Base-by-base conservation (phyloP, 53 echinoderm and acorn worm genomes). In the Crossaster papposus region DNA sequence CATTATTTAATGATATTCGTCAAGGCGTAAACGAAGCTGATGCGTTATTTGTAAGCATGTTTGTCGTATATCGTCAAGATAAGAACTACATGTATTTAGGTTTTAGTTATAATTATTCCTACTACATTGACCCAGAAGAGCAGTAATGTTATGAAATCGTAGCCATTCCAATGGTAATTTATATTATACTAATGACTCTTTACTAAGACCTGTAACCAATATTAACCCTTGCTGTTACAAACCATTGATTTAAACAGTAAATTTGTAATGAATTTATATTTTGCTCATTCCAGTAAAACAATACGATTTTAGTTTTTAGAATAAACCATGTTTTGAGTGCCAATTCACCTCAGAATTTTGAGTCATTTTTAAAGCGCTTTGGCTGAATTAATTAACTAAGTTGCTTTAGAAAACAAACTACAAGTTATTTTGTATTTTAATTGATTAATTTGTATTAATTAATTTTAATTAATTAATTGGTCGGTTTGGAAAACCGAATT, bases 261-360 rank as follows among this genome's bases (percentile, higher is more conserved):
- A 24, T 68, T 68, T 26, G 26, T 26, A 68, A 28, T 68, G 68
- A 68, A 68, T 68, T 68, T 68, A 28, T 68, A 68, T 68, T 68
- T 68, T 68, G 68, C 28, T 24, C 24, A 1, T 68, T 68, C n/a
- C 28, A 68, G 10, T 10, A 1, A 2, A 22, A 26, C 0, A 65
- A 24, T 7, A 28, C 4, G 15, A 26, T 68, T 68, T 11, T 20
- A 9, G 68, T 68, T 68, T 11, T 20, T 1, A 28, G 68, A 68
- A 68, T 68, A 68, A 68, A 68, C 58, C 17, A 68, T 4, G 11
- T 68, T 68, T 13, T 28, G 68, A 26, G 68, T 68, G n/a, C 24
- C 5, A 68, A 68, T 14, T 26, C 68, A 68, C 28, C 1, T 68
- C 68, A 28, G 28, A 68, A 23, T 68, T 62, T 62, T 44, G 44